Base-by-base conservation (phyloP, 2,797 vertebrate genomes). In the Gymnopithys bicolor region DNA sequence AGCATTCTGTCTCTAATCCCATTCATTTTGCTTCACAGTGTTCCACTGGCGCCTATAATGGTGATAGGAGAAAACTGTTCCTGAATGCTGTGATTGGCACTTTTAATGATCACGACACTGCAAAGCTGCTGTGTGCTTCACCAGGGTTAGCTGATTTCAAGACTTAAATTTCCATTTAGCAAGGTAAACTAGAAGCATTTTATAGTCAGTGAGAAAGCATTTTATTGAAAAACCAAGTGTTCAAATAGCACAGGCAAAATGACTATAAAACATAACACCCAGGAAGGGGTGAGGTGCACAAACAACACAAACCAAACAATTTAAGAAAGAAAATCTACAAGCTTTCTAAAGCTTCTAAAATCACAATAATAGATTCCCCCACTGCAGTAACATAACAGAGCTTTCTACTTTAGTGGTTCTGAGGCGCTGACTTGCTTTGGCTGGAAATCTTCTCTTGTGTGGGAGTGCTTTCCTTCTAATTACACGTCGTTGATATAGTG, bases 91-190 rank as follows among this genome's bases (percentile, higher is more conserved):
- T 94, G 94, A 96, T 59, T 95, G 95, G 79, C 91, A 93, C 55
- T 66, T 82, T 80, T 94, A 95, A 96, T 96, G 92, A 91, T 69
- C 62, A 81, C 87, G 90, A 87, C 90, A 74, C 84, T 92, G 90
- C 88, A 94, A 84, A 91, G 77, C 74, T 92, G 84, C 79, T 90
- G 41, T 78, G 56, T 70, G 82, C 55, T 95, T 94, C 89, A 92
- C 73, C 87, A 84, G 49, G 59, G 62, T 83, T 92, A 89, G 87
- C 69, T 89, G 52, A 84, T 89, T 93, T 91, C 79, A 58, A 59
- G 69, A 78, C 55, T 63, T 81, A 66, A 60, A 71, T 84, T 92
- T 83, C 79, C 87, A 79, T 56, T 92, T 76, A 89, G 89, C 46
- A 89, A 93, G 25, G 35, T 83, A 91, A 93, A 89, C 84, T 62